phyloP scores from a whole-genome alignment of 2,888 invertebrate genomes.

The Anoplius nigerrimus region DNA sequence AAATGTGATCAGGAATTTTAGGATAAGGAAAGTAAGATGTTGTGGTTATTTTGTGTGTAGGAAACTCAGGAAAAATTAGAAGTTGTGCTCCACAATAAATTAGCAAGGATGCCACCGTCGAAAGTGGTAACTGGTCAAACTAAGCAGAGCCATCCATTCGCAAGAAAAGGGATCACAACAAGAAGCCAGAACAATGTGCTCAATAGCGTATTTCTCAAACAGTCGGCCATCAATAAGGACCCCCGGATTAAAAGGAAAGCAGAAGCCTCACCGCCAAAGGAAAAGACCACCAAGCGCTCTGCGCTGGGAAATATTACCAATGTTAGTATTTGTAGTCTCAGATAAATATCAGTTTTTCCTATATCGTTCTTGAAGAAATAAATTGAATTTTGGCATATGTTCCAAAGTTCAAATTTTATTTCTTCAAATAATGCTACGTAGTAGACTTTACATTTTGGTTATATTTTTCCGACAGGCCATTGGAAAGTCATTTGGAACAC shows the following conservation, averaged over 20 bases:
- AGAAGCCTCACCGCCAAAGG: slow-evolving; percentile 85
- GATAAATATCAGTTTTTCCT: too few species aligned
- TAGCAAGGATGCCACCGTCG: slow-evolving; percentile 80
- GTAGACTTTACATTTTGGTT: background rate
- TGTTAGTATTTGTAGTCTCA: slow-evolving; percentile 76
- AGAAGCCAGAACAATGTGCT: slow-evolving; percentile 78
- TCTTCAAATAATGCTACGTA: background rate
- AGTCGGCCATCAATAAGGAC: slow-evolving; percentile 76
- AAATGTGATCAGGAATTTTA: too few species aligned
- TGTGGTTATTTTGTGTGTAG: background rate
- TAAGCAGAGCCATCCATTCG: slow-evolving; percentile 74
- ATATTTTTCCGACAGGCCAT: slow-evolving; percentile 60
- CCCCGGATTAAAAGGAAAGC: slow-evolving; percentile 86
- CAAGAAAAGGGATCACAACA: slow-evolving; percentile 78
- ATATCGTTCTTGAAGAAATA: too few species aligned
- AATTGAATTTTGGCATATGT: too few species aligned
- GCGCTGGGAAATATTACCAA: slow-evolving; percentile 93
- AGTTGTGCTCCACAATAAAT: slow-evolving; percentile 15
- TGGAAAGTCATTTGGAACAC: slow-evolving; percentile 63
- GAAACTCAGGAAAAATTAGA: background rate
- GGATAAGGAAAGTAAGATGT: too few species aligned
- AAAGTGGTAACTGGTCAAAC: slow-evolving; percentile 77
- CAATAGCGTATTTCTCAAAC: slow-evolving; percentile 66
- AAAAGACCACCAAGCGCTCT: slow-evolving; percentile 85
- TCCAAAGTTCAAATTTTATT: too few species aligned